Evolutionary conservation across 2,797 vertebrate genomes (phyloP).

Genomic region (Enteromius paludinosus): DNA sequence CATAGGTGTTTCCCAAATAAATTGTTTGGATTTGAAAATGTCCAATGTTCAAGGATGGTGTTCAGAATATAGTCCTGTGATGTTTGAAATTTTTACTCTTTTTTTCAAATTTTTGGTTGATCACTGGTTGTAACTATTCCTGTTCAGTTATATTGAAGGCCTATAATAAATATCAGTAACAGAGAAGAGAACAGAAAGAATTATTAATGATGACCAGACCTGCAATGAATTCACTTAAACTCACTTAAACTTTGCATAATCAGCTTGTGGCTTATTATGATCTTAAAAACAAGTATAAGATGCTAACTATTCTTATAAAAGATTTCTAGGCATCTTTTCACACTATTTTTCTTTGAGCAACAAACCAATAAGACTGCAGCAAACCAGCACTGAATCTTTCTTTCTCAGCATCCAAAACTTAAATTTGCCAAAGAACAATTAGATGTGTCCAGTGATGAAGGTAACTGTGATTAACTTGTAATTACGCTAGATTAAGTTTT

Average conservation of each 20-base stretch:
- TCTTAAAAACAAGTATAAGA: not conserved
- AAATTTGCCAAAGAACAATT: not conserved
- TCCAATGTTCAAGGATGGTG: not conserved
- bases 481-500: too few relatives aligned
- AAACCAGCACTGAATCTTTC: not conserved
- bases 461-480: not conserved
- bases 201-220: constrained; percentile 21
- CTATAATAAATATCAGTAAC: not conserved
- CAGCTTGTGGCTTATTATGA: not conserved
- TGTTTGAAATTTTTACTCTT: not conserved
- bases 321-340: not conserved
- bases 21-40: not conserved
- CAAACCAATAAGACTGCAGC: not conserved
- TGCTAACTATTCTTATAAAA: not conserved
- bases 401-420: not conserved
- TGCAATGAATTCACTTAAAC: constrained; percentile 5
- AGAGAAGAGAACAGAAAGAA: not conserved
- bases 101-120: not conserved
- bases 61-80: too few relatives aligned
- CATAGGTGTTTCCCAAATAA: not conserved
- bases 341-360: not conserved
- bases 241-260: not conserved
- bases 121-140: not conserved
- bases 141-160: not conserved
- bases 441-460: not conserved